These are phyloP conservation scores for Ctenopoma kingsleyae DNA, from an alignment of 2,797 vertebrate species.

Conservation along the genomic window DNA sequence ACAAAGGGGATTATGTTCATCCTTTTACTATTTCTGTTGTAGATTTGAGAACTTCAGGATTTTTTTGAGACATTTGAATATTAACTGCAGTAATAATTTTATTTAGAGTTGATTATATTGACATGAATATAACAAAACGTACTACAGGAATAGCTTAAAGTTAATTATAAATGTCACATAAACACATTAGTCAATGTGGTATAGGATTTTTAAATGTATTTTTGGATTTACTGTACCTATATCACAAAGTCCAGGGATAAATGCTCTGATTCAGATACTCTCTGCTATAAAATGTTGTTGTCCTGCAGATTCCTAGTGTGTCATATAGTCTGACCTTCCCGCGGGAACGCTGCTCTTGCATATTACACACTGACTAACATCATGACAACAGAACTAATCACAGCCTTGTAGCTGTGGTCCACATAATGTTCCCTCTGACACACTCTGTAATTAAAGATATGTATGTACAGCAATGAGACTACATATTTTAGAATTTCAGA, in stretches of 20 bases:
- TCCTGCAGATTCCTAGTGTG: slow-evolving; percentile 59
- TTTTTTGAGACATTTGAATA: slow-evolving; percentile 36
- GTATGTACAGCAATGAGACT: slow-evolving; percentile 5
- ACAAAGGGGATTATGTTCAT: slow-evolving; percentile 60
- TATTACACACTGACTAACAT: slow-evolving; percentile 76
- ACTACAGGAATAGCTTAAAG: not conserved
- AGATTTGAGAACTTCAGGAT: slow-evolving; percentile 27
- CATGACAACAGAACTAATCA: slow-evolving; percentile 74
- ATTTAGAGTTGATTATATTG: slow-evolving; percentile 11
- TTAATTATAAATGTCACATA: not conserved
- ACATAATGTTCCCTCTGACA: slow-evolving; percentile 52
- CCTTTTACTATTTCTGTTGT: slow-evolving; percentile 34
- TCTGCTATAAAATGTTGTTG: slow-evolving; percentile 56
- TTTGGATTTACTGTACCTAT: not conserved
- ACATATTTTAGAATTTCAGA: not conserved
- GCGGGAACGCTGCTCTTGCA: slow-evolving; percentile 75
- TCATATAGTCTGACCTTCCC: slow-evolving; percentile 74
- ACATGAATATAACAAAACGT: not conserved
- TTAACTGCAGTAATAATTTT: slow-evolving; percentile 13
- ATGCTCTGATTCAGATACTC: slow-evolving; percentile 52
- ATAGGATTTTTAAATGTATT: not conserved
- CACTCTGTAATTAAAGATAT: slow-evolving; percentile 51
- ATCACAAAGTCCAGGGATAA: slow-evolving; percentile 21
- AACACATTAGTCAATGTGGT: not conserved
- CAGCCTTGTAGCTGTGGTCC: slow-evolving; percentile 64